Conservation (phyloP, 2,797 vertebrate genomes). For the Hylomyscus alleni region DNA sequence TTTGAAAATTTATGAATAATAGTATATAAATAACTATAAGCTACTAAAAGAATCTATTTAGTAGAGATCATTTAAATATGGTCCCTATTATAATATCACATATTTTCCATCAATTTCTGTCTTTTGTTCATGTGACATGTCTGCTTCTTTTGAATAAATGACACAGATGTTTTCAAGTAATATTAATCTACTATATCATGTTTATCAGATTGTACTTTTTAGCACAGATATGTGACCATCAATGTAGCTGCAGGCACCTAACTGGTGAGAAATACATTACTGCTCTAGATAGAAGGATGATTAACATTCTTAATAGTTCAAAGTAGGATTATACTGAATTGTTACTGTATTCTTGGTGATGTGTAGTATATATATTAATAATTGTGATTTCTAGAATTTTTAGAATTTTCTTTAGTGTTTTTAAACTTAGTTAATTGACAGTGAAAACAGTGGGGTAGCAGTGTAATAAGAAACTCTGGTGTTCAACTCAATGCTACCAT, state of each 20-base stretch:
- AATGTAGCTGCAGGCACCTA: no score
- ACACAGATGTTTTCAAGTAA: neutral
- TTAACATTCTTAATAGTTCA: rapidly evolving
- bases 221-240: neutral
- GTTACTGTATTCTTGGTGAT: neutral
- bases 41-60: neutral
- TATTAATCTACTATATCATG: neutral
- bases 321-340: no score
- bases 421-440: neutral
- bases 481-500: neutral
- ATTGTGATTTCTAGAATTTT: neutral
- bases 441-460: neutral
- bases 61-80: neutral
- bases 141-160: neutral
- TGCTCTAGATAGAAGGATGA: neutral
- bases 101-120: neutral
- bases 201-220: neutral
- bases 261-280: no score
- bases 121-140: neutral
- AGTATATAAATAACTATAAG: neutral
- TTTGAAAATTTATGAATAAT: neutral
- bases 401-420: neutral
- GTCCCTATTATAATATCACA: no score
- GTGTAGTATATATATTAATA: neutral
- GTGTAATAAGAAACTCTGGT: neutral